Evolutionary conservation across 2,888 invertebrate genomes (phyloP).

Genomic region (Eucriotettix oculatus): DNA sequence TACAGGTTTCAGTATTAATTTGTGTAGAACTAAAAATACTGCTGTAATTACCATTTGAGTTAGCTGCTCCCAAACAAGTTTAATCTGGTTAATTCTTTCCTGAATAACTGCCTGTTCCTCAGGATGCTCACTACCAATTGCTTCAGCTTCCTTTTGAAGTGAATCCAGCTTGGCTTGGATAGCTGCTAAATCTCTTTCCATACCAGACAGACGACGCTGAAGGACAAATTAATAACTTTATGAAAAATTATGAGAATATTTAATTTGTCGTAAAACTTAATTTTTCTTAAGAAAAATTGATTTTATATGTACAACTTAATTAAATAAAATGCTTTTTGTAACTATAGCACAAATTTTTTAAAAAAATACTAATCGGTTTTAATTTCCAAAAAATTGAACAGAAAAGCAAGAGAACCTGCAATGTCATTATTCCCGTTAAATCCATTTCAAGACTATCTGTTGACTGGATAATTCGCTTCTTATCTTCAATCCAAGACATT

Average conservation of each 20-base stretch:
- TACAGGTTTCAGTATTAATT: too few relatives aligned
- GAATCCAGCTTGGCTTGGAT: slow-evolving; percentile 94
- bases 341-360: neutral
- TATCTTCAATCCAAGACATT: slow-evolving; percentile 97
- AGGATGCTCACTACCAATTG: slow-evolving; percentile 85
- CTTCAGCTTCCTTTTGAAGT: slow-evolving; percentile 81
- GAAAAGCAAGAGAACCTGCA: slow-evolving; percentile 28
- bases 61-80: slow-evolving; percentile 88
- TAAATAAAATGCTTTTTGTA: neutral
- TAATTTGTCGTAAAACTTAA: too few relatives aligned
- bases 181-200: slow-evolving; percentile 97
- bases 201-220: slow-evolving; percentile 89
- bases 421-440: slow-evolving; percentile 93
- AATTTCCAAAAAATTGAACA: neutral
- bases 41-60: slow-evolving; percentile 62
- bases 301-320: too few relatives aligned
- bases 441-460: slow-evolving; percentile 98
- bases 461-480: slow-evolving; percentile 93
- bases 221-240: slow-evolving; percentile 1
- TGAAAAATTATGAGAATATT: too few relatives aligned
- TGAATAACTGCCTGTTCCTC: slow-evolving; percentile 83
- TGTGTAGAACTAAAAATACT: too few relatives aligned
- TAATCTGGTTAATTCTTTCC: slow-evolving; percentile 81
- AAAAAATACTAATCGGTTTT: neutral
- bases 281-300: too few relatives aligned